phyloP scores from a whole-genome alignment of 2,888 invertebrate genomes.

The Allophyes oxyacanthae region DNA sequence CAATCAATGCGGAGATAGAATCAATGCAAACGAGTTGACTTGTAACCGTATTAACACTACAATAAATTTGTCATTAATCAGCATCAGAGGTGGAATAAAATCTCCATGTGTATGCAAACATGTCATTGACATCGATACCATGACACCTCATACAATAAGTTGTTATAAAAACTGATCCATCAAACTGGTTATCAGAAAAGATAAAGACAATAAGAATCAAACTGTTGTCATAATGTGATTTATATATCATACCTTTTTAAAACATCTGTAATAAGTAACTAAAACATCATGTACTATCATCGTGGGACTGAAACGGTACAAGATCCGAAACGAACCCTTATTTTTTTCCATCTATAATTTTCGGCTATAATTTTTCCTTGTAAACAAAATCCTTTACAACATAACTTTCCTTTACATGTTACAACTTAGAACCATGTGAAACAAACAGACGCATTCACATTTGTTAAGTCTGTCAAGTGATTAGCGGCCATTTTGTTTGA shows the following conservation, averaged over 20 bases:
- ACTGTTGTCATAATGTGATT: too few species aligned
- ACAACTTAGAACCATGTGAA: slow-evolving; percentile 4
- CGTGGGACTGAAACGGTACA: too few species aligned
- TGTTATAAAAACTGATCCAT: slow-evolving; percentile 44
- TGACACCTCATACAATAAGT: slow-evolving; percentile 25
- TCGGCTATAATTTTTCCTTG: background rate
- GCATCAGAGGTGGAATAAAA: slow-evolving; percentile 42
- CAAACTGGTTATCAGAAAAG: slow-evolving; percentile 32
- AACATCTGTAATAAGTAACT: too few species aligned
- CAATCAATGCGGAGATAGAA: too few species aligned
- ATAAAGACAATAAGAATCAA: slow-evolving; percentile 5
- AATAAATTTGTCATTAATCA: slow-evolving; percentile 27
- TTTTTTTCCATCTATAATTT: too few species aligned
- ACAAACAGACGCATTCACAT: too few species aligned
- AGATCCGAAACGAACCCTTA: too few species aligned
- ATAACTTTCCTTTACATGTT: slow-evolving; percentile 16
- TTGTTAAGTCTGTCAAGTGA: too few species aligned
- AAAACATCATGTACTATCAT: background rate
- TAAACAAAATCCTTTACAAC: background rate
- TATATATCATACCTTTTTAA: background rate
- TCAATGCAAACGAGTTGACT: too few species aligned
- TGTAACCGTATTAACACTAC: background rate
- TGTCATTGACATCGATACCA: slow-evolving; percentile 54
- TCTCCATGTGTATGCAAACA: slow-evolving; percentile 35
- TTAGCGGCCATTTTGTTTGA: slow-evolving; percentile 33